Conservation (phyloP, 2,888 invertebrate genomes). For the Strigamia crassipes region DNA sequence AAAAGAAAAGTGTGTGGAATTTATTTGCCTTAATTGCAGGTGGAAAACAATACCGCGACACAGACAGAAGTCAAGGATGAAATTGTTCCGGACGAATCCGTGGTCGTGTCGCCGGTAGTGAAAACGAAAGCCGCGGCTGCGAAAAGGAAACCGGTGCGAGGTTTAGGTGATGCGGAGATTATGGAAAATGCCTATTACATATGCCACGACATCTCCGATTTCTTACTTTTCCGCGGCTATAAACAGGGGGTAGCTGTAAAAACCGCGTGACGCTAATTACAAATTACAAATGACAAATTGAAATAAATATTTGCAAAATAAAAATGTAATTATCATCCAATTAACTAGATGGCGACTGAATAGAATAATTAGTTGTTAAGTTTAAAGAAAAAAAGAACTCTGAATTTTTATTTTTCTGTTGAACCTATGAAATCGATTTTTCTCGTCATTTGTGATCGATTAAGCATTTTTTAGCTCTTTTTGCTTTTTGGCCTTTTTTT, state of each 20-base stretch:
- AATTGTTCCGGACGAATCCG: neutral
- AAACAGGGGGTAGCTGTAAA: constrained; percentile 58
- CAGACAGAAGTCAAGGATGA: neutral
- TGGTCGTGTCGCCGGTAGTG: neutral
- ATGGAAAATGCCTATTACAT: constrained; percentile 94
- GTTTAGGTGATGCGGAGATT: no score
- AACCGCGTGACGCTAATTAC: neutral
- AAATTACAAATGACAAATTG: no score
- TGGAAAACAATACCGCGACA: neutral
- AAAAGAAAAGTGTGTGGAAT: no score
- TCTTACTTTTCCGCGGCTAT: constrained; percentile 82
- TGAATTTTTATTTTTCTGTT: neutral
- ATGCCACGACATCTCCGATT: constrained; percentile 89
- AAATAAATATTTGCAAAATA: neutral
- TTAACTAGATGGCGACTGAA: neutral
- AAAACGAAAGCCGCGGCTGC: neutral
- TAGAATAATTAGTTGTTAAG: neutral
- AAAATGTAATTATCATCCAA: neutral
- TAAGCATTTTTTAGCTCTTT: no score
- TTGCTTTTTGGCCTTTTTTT: no score
- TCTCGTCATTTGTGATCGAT: no score
- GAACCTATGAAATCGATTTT: no score
- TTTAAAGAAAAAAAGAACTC: neutral
- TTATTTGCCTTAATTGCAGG: no score
- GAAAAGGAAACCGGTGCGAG: no score